Evolutionary conservation across 1,140 invertebrate genomes (phyloP).

Genomic region (Tetranychus urticae): DNA sequence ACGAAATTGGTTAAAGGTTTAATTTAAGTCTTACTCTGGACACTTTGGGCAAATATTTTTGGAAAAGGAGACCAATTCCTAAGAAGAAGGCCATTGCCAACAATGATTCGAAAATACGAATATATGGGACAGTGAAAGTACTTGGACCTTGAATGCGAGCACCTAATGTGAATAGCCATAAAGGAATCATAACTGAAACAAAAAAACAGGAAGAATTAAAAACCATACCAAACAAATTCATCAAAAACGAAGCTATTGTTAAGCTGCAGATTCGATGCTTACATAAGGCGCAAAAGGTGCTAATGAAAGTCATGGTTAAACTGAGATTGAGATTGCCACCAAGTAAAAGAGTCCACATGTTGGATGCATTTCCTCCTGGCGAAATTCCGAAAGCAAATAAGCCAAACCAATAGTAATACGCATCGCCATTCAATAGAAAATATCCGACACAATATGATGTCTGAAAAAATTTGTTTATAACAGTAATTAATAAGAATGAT

Average conservation of each 20-base stretch:
- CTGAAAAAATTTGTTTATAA: too few species aligned
- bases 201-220: not conserved
- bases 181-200: slow-evolving; percentile 60
- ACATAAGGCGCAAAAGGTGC: slow-evolving; percentile 59
- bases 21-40: slow-evolving; percentile 19
- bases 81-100: slow-evolving; percentile 56
- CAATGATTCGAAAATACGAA: slow-evolving; percentile 46
- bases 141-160: slow-evolving; percentile 29
- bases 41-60: slow-evolving; percentile 33
- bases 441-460: not conserved
- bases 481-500: too few species aligned
- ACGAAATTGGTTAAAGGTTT: not conserved
- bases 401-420: slow-evolving; percentile 44
- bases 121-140: slow-evolving; percentile 50
- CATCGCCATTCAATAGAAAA: slow-evolving; percentile 20
- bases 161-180: slow-evolving; percentile 86
- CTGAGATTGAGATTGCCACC: slow-evolving; percentile 66
- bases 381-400: slow-evolving; percentile 74
- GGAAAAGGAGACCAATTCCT: slow-evolving; percentile 39
- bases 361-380: slow-evolving; percentile 79
- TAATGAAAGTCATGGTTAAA: slow-evolving; percentile 74
- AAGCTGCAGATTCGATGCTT: slow-evolving; percentile 14
- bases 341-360: slow-evolving; percentile 72
- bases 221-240: not conserved
- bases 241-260: not conserved